A percentile compares a stretch with the other conserved stretches of the same genome.
Evolutionary conservation across 2,113 vertebrate species (phyloP).

Genomic region (Oenanthe oenanthe): DNA sequence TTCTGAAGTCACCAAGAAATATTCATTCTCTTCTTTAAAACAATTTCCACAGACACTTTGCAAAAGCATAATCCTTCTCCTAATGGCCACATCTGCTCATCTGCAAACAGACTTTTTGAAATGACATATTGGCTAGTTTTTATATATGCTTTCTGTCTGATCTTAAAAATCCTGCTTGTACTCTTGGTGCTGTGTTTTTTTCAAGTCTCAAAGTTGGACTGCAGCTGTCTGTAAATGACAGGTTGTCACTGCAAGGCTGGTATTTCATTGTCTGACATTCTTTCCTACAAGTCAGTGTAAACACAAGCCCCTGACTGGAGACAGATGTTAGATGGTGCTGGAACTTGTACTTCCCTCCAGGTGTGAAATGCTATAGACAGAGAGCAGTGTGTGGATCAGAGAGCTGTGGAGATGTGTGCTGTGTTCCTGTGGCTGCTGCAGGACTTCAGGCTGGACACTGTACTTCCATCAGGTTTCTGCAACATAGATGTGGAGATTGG

Average conservation of each 20-base stretch:
- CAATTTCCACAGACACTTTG: not conserved
- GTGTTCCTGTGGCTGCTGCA: not conserved
- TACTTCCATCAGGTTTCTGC: not conserved
- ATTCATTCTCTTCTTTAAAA: not conserved
- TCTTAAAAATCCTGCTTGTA: not conserved
- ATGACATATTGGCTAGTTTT: not conserved
- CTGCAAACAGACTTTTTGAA: not conserved
- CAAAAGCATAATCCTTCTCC: not conserved
- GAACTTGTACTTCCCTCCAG: not conserved
- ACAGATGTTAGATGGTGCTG: not conserved
- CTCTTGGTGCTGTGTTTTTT: not conserved
- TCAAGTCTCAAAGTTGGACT: not conserved
- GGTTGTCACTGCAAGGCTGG: not conserved
- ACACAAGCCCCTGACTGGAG: not conserved
- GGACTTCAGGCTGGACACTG: not conserved
- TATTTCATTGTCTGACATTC: not conserved
- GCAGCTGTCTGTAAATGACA: not conserved
- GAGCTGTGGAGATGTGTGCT: not conserved
- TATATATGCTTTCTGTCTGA: not conserved
- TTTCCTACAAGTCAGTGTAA: rapidly evolving
- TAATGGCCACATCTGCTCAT: not conserved
- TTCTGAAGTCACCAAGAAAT: not conserved
- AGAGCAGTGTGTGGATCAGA: not conserved
- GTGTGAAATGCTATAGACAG: not conserved
- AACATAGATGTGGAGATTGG: not conserved